A percentile compares a stretch with the other conserved stretches of the same genome.
These are phyloP conservation scores for Sebastes diaconus DNA, from an alignment of 2,797 vertebrate genomes.

Conservation along the genomic window DNA sequence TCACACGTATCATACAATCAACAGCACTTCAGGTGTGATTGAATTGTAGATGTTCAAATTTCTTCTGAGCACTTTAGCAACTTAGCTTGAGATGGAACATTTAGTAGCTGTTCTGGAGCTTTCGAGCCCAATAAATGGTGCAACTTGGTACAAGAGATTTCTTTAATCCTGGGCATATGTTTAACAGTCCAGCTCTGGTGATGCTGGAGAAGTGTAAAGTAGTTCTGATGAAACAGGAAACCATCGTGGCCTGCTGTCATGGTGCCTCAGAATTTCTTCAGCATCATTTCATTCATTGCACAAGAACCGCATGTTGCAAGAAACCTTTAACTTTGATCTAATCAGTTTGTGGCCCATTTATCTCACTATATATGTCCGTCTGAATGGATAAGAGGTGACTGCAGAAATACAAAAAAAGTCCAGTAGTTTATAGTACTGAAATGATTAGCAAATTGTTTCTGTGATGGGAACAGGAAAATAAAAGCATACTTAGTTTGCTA, in stretches of 20 bases:
- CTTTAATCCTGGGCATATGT: background rate
- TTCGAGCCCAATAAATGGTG: background rate
- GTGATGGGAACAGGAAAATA: background rate
- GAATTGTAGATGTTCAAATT: background rate
- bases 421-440: background rate
- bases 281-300: background rate
- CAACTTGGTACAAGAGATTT: too few relatives aligned
- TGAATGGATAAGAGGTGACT: background rate
- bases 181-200: background rate
- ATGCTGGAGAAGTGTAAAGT: background rate
- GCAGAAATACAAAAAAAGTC: background rate
- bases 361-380: background rate
- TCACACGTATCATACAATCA: background rate
- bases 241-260: background rate
- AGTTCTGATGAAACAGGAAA: conserved; percentile 1
- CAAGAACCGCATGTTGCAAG: background rate
- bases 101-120: background rate
- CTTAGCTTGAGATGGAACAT: background rate
- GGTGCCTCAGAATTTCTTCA: background rate
- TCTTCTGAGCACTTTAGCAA: background rate
- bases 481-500: background rate
- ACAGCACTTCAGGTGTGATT: background rate
- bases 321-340: background rate
- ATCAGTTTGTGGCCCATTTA: background rate
- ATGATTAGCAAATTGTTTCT: background rate